Percentiles rank a stretch among this genome's conserved stretches.
Conservation (phyloP, 2,113 vertebrate genomes). For the Daubentonia madagascariensis region DNA sequence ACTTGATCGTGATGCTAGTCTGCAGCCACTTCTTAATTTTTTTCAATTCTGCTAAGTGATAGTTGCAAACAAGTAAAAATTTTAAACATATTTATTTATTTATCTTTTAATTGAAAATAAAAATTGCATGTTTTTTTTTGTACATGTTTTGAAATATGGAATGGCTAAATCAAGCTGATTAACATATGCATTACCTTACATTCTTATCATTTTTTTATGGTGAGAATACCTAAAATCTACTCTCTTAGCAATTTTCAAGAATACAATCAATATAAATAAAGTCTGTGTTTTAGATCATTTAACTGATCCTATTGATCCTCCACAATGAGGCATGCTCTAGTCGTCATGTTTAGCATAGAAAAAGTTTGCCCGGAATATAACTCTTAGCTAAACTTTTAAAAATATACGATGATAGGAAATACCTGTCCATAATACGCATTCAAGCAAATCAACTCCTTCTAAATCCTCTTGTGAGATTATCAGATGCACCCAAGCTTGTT, state of each 20-base stretch:
- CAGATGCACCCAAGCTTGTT: neutral
- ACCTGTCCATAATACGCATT: neutral
- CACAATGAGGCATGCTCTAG: neutral
- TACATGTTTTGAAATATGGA: neutral
- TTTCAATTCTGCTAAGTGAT: neutral
- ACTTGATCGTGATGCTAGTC: neutral
- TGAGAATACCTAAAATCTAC: neutral
- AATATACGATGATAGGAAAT: neutral
- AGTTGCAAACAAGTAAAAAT: neutral
- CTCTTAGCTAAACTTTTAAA: neutral
- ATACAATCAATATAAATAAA: neutral
- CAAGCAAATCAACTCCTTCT: neutral
- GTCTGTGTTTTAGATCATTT: neutral
- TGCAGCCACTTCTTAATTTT: neutral
- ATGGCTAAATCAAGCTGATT: neutral
- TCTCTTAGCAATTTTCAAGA: neutral
- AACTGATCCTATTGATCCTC: neutral
- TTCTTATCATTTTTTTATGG: neutral
- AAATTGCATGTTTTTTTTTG: neutral
- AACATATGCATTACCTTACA: neutral
- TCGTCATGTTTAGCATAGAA: neutral
- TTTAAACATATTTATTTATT: neutral
- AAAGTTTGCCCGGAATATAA: neutral
- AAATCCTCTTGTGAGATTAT: conserved; percentile 21
- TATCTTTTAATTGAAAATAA: neutral